phyloP scores from a whole-genome alignment of 2,797 vertebrate genomes.

The Lycodopsis pacificus region DNA sequence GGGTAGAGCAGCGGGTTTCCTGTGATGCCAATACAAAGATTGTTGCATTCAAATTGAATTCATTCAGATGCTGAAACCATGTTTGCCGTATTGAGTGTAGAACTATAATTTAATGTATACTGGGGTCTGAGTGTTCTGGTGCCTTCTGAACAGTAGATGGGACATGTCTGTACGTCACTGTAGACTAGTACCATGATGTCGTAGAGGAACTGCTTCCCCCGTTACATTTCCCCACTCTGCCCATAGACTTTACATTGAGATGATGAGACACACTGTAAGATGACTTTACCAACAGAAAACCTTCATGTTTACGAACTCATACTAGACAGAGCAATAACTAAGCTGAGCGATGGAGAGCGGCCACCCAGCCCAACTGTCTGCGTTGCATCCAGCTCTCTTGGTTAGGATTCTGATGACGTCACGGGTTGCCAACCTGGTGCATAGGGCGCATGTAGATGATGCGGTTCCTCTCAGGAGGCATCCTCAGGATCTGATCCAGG shows the following conservation, averaged over 20 bases:
- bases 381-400: background rate
- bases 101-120: background rate
- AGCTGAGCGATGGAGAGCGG: too few relatives aligned
- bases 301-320: background rate
- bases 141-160: background rate
- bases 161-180: background rate
- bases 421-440: conserved; percentile 90
- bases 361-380: background rate
- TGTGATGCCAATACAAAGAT: background rate
- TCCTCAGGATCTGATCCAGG: conserved; percentile 96
- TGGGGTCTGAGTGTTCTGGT: background rate
- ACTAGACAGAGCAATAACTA: background rate
- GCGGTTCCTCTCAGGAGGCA: conserved; percentile 96
- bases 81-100: background rate
- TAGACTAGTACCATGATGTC: background rate
- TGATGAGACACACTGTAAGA: background rate
- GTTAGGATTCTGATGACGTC: background rate
- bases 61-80: background rate
- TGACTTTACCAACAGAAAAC: background rate
- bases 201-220: background rate
- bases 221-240: background rate
- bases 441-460: conserved; percentile 98
- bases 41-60: background rate
- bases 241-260: background rate
- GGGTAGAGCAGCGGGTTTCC: too few relatives aligned